Conservation (phyloP, 2,113 vertebrate species). For the Phoxinus phoxinus region DNA sequence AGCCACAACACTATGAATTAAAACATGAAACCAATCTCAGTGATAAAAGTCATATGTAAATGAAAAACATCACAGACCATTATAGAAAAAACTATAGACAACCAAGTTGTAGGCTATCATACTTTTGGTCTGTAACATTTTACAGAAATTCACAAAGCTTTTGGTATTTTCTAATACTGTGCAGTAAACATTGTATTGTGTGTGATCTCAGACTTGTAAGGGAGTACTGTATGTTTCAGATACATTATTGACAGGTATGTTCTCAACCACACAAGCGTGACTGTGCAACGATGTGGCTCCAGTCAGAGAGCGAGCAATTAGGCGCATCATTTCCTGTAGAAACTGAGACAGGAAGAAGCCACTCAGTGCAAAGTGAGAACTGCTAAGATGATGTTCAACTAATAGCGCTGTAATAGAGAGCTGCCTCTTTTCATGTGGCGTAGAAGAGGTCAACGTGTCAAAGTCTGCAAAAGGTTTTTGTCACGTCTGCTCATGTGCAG, state of each 20-base stretch:
- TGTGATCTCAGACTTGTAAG: not conserved
- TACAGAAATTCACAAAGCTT: not conserved
- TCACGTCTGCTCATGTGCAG: too few relatives aligned
- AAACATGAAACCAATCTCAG: too few relatives aligned
- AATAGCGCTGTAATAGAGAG: not conserved
- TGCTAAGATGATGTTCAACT: not conserved
- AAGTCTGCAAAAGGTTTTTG: too few relatives aligned
- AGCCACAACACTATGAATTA: too few relatives aligned
- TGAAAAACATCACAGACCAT: too few relatives aligned
- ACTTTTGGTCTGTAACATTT: too few relatives aligned
- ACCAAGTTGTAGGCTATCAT: too few relatives aligned
- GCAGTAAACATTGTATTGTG: not conserved
- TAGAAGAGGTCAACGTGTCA: not conserved
- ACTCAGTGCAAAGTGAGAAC: not conserved
- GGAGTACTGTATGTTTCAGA: not conserved
- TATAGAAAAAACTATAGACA: too few relatives aligned
- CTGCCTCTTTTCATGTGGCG: too few relatives aligned
- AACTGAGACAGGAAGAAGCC: slow-evolving; percentile 1
- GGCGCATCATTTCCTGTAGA: not conserved
- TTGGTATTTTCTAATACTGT: not conserved
- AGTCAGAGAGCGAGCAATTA: not conserved
- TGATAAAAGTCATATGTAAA: too few relatives aligned
- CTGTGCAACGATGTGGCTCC: not conserved
- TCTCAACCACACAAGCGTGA: not conserved
- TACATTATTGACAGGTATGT: not conserved